phyloP scores from a whole-genome alignment of 2,113 vertebrate species.

The Elachura formosa region DNA sequence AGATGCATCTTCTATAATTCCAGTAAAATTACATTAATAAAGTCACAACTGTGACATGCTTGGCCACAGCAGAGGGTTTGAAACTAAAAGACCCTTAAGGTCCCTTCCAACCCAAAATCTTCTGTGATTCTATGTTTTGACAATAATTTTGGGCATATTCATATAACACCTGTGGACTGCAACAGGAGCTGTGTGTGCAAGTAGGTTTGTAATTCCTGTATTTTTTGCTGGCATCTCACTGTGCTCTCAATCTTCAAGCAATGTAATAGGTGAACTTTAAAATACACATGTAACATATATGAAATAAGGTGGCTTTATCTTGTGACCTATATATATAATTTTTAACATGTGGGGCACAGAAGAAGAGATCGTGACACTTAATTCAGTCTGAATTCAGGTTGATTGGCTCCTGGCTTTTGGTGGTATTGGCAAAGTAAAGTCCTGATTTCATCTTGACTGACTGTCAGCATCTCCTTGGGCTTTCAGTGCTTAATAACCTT shows the following conservation, averaged over 20 bases:
- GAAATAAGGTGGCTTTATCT: neutral
- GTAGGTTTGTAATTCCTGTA: neutral
- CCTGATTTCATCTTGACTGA: neutral
- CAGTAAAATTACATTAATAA: neutral
- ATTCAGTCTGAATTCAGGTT: neutral
- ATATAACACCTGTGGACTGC: neutral
- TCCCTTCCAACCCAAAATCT: neutral
- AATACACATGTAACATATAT: neutral
- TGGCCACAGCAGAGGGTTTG: no score
- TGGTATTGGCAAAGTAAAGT: neutral
- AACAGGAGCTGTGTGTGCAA: neutral
- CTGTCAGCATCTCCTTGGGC: neutral
- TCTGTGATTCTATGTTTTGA: neutral
- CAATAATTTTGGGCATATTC: neutral
- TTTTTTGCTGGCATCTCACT: neutral
- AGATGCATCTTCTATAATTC: neutral
- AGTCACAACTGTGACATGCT: neutral
- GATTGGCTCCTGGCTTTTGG: neutral
- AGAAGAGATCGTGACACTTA: neutral
- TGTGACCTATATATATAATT: neutral
- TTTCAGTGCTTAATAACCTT: neutral
- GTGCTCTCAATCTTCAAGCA: neutral
- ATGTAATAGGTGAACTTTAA: neutral
- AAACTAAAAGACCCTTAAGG: neutral
- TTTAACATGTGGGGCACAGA: neutral